A percentile compares a stretch with the other conserved stretches of the same genome.
Evolutionary conservation across 2,113 vertebrate genomes (phyloP).

Genomic region (Clinocottus analis): DNA sequence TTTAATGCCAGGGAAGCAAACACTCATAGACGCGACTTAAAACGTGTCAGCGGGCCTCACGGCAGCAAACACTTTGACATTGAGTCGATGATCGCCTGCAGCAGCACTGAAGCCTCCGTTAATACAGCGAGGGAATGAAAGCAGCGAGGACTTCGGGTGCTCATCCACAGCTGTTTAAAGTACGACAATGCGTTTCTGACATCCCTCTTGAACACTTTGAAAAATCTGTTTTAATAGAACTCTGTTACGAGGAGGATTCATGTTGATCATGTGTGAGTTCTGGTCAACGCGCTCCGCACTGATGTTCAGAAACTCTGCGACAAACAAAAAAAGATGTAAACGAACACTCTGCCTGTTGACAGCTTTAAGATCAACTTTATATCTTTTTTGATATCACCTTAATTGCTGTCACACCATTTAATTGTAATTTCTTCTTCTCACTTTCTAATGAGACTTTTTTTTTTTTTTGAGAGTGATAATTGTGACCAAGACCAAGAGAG

Average conservation of each 20-base stretch:
- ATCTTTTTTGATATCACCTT: background rate
- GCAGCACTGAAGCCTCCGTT: constrained; percentile 53
- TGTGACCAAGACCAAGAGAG: background rate
- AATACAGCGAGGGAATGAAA: constrained; percentile 36
- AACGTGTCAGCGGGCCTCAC: constrained; percentile 53
- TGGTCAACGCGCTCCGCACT: background rate
- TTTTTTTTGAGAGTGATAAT: background rate
- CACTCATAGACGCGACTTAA: constrained; percentile 30
- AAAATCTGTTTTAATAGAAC: constrained; percentile 12
- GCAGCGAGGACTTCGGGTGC: constrained; percentile 22
- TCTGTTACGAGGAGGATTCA: background rate
- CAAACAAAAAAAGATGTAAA: background rate
- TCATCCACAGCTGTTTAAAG: constrained; percentile 34
- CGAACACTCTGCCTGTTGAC: background rate
- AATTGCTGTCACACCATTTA: background rate
- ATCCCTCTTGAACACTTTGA: constrained; percentile 12
- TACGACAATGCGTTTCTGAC: constrained; percentile 10
- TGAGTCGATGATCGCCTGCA: constrained; percentile 60
- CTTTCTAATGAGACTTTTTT: background rate
- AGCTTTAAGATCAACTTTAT: background rate
- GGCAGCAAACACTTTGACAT: constrained; percentile 52
- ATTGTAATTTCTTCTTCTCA: background rate
- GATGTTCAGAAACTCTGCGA: background rate
- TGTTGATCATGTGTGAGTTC: constrained; percentile 7
- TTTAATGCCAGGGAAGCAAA: constrained; percentile 63